A percentile compares a stretch with the other conserved stretches of the same genome.
Conservation (phyloP, 2,113 vertebrate genomes). For the Plecturocebus donacophilus region DNA sequence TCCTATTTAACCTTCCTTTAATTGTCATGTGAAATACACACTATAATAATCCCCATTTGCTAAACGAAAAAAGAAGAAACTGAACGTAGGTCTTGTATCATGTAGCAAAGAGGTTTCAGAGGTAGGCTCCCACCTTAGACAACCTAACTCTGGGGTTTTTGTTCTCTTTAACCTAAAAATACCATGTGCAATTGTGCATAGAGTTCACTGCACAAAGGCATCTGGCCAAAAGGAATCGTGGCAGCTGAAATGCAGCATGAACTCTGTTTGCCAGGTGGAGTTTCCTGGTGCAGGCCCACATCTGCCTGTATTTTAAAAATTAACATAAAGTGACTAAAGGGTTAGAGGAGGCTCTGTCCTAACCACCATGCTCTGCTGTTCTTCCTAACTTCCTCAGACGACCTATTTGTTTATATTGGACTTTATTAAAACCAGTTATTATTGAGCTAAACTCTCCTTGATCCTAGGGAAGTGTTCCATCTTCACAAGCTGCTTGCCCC, state of each 20-base stretch:
- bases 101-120: not conserved
- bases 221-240: not conserved
- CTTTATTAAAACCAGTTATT: constrained; percentile 2
- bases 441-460: not conserved
- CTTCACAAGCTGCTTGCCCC: not conserved
- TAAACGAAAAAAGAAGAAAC: not conserved
- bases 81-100: not conserved
- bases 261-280: not conserved
- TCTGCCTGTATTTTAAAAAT: not conserved
- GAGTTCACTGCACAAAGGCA: not conserved
- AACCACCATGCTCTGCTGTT: not conserved
- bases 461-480: not conserved
- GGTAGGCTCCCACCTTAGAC: not conserved
- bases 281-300: not conserved
- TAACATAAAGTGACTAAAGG: not conserved
- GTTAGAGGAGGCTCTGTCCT: not conserved
- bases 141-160: not conserved
- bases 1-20: not conserved
- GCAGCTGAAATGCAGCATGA: not conserved
- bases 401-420: not conserved
- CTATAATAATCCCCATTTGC: not conserved
- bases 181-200: not conserved
- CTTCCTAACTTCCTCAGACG: not conserved
- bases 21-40: not conserved
- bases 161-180: not conserved